Percentiles rank a stretch among this genome's conserved stretches.
phyloP scores from a whole-genome alignment of 92 coral and sea anemone species.

The Galaxea fascicularis region DNA sequence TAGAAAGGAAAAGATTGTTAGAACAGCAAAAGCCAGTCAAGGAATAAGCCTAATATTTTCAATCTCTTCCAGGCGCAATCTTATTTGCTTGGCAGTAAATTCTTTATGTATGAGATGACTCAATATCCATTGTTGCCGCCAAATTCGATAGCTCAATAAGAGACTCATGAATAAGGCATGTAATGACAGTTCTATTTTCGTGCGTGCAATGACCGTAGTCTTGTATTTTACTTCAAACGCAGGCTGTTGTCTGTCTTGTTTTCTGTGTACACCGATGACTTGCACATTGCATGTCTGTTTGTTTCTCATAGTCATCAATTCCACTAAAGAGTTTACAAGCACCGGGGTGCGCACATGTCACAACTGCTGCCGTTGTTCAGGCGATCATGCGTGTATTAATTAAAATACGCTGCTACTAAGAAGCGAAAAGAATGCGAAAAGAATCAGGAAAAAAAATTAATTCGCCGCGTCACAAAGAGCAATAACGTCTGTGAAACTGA shows the following conservation, averaged over 20 bases:
- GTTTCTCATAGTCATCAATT: constrained; percentile 25
- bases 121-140: constrained; percentile 47
- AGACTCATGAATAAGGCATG: constrained; percentile 49
- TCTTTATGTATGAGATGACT: constrained; percentile 53
- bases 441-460: background rate
- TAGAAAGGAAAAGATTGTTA: background rate
- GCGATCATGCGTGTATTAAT: constrained; percentile 20
- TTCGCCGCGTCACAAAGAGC: background rate
- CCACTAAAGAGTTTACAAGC: constrained; percentile 39
- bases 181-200: constrained; percentile 35
- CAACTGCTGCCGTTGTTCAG: constrained; percentile 22
- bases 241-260: background rate
- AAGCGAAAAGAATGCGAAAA: background rate
- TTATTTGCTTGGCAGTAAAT: constrained; percentile 26
- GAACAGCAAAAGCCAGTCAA: background rate
- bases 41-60: background rate
- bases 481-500: background rate
- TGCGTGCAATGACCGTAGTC: constrained; percentile 19
- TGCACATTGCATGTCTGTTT: constrained; percentile 13
- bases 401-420: background rate
- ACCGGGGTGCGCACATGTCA: constrained; percentile 40
- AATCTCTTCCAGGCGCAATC: constrained; percentile 27
- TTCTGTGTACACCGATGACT: constrained; percentile 2
- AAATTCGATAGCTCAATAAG: constrained; percentile 40
- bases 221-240: constrained; percentile 28